These are phyloP conservation scores for Gryllus longicercus DNA, from an alignment of 2,888 invertebrate species.

Conservation along the genomic window DNA sequence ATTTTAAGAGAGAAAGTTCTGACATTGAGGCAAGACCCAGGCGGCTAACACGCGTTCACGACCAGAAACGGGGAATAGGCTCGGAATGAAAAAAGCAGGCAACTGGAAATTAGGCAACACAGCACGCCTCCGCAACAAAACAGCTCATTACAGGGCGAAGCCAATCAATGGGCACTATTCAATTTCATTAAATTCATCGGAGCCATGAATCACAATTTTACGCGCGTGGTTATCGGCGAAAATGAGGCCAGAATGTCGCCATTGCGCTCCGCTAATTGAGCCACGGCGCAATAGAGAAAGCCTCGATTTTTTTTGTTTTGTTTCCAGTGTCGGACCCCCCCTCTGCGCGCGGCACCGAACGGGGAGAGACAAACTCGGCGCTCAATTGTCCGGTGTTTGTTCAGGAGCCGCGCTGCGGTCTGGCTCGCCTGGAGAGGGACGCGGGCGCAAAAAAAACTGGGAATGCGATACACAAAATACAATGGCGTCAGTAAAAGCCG, in stretches of 20 bases:
- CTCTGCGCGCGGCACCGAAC: not conserved
- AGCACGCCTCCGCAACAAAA: not conserved
- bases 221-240: not conserved
- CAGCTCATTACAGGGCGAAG: not conserved
- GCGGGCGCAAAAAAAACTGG: not conserved
- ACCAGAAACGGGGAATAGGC: no score
- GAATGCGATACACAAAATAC: not conserved
- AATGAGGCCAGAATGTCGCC: slow-evolving; percentile 5
- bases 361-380: not conserved
- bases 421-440: no score
- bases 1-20: no score
- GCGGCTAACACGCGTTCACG: no score
- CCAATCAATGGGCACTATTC: slow-evolving; percentile 17
- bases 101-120: not conserved
- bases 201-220: slow-evolving; percentile 6
- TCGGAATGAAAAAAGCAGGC: not conserved
- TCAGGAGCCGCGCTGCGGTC: not conserved
- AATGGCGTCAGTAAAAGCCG: not conserved
- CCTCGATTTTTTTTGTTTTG: not conserved
- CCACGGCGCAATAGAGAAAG: not conserved
- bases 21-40: no score
- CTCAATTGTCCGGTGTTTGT: not conserved
- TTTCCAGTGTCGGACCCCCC: not conserved
- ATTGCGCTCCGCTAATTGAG: not conserved
- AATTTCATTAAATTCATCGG: slow-evolving; percentile 8